Percentiles rank a stretch among this genome's conserved stretches.
Conservation (phyloP, 2,113 vertebrate genomes). For the Gavialis gangeticus region DNA sequence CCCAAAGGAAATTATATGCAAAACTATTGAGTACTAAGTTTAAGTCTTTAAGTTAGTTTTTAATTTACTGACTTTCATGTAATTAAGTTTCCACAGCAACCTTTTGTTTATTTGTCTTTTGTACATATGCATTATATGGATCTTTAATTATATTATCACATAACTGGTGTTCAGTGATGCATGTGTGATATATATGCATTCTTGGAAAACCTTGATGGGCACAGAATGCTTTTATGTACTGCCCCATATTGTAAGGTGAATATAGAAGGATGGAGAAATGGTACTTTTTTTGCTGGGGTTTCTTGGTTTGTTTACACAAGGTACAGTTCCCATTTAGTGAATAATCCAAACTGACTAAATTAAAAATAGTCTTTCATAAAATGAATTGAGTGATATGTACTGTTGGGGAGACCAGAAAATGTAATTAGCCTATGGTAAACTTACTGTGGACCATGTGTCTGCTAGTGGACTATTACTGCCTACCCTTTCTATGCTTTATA, state of each 20-base stretch:
- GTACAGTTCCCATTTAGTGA: neutral
- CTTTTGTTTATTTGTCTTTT: neutral
- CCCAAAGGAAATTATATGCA: neutral
- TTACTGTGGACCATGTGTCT: slow-evolving; percentile 67
- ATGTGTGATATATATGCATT: neutral
- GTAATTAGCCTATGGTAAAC: slow-evolving; percentile 69
- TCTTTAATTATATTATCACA: neutral
- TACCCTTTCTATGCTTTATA: slow-evolving; percentile 55
- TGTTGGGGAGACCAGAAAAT: slow-evolving; percentile 66
- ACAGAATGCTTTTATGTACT: neutral
- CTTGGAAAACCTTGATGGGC: neutral
- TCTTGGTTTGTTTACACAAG: neutral
- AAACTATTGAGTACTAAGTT: neutral
- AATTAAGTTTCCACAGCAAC: neutral
- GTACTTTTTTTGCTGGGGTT: neutral
- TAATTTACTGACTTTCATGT: neutral
- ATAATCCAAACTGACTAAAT: slow-evolving; percentile 27
- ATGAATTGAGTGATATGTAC: slow-evolving; percentile 47
- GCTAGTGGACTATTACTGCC: slow-evolving; percentile 53
- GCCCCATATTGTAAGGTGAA: neutral
- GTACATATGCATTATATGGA: neutral
- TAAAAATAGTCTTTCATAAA: slow-evolving; percentile 56
- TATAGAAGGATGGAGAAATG: neutral
- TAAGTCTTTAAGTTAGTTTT: neutral
- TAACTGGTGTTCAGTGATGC: neutral